Evolutionary conservation across 1,140 invertebrate genomes (phyloP).

Genomic region (Phocides pigmalion): DNA sequence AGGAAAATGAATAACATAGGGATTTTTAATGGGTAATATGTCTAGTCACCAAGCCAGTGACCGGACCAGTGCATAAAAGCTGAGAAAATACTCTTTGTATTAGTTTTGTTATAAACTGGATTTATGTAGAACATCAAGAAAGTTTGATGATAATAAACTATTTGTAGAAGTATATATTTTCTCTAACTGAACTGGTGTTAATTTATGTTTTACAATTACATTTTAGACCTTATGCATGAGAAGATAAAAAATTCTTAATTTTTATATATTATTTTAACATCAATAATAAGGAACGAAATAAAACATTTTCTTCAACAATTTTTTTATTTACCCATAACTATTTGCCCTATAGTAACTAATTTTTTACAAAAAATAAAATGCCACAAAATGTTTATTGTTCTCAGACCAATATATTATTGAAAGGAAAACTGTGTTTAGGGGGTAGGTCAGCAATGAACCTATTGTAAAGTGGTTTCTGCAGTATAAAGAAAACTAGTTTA

Average conservation of each 20-base stretch:
- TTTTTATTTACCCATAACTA: conserved; percentile 36
- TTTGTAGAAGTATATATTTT: conserved; percentile 52
- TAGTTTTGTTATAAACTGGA: background rate
- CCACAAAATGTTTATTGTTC: too few species aligned
- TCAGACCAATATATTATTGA: too few species aligned
- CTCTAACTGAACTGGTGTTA: conserved; percentile 43
- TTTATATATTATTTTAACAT: conserved; percentile 73
- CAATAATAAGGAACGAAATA: conserved; percentile 69
- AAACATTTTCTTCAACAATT: conserved; percentile 59
- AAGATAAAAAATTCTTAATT: conserved; percentile 62
- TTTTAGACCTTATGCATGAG: conserved; percentile 62
- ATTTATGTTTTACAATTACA: conserved; percentile 63
- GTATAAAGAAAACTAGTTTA: too few species aligned
- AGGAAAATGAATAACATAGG: background rate
- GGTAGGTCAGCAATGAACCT: too few species aligned
- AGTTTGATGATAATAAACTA: conserved; percentile 38
- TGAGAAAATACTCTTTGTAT: background rate
- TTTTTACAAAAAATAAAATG: too few species aligned
- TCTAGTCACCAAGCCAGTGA: background rate
- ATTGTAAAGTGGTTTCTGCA: too few species aligned
- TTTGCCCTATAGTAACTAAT: background rate
- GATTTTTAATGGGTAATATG: background rate
- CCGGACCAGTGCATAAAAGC: background rate
- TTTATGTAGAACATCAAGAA: conserved; percentile 40
- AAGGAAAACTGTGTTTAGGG: too few species aligned